A percentile compares a stretch with the other conserved stretches of the same genome.
phyloP scores from a whole-genome alignment of 2,888 invertebrate species.

The Ametastegia equiseti region DNA sequence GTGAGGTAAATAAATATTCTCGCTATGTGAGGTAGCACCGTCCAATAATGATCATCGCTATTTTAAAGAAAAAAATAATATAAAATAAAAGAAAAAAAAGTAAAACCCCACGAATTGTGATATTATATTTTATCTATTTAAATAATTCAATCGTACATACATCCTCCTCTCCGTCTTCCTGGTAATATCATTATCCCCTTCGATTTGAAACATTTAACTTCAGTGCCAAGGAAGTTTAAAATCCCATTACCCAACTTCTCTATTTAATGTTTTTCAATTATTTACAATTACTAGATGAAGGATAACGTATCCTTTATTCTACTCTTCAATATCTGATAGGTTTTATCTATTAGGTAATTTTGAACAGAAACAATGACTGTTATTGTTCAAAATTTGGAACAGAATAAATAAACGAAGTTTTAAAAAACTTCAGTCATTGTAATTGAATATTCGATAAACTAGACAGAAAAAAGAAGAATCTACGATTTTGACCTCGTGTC shows the following conservation, averaged over 20 bases:
- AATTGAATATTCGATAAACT: not conserved
- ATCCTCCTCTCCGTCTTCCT: not conserved
- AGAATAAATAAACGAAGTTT: not conserved
- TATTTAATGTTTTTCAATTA: not conserved
- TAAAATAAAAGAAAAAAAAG: too few relatives aligned
- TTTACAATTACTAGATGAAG: conserved; percentile 1
- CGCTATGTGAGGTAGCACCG: conserved; percentile 30
- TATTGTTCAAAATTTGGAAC: not conserved
- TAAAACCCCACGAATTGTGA: not conserved
- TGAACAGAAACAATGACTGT: too few relatives aligned
- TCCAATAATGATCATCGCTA: not conserved
- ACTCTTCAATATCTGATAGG: not conserved
- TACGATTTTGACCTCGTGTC: not conserved
- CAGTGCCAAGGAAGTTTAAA: not conserved
- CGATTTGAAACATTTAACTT: not conserved
- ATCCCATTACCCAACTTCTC: not conserved
- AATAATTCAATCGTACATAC: not conserved
- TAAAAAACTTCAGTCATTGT: not conserved
- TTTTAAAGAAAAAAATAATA: conserved; percentile 1
- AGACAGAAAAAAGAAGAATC: not conserved
- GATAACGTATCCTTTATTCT: conserved; percentile 26
- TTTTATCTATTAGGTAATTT: too few relatives aligned
- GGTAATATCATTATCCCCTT: not conserved
- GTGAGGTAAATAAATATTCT: not conserved
- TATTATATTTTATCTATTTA: not conserved